Evolutionary conservation across 1,140 invertebrate species (phyloP).

Genomic region (Melipona quadrifasciata): DNA sequence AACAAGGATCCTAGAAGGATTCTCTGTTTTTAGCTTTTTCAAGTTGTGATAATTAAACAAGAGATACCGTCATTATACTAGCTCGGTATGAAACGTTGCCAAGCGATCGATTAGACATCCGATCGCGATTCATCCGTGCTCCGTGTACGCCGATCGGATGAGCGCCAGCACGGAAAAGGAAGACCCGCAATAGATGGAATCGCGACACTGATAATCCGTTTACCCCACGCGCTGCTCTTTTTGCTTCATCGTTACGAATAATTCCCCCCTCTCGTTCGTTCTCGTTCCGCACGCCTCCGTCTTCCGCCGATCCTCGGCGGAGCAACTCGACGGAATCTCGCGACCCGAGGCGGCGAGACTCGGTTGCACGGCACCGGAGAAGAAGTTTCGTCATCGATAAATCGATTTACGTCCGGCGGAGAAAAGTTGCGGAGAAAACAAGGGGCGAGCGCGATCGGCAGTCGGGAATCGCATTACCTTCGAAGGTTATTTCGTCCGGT

Average conservation of each 20-base stretch:
- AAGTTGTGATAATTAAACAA: no score
- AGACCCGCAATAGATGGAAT: constrained; percentile 55
- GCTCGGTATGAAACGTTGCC: neutral
- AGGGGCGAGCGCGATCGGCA: constrained; percentile 14
- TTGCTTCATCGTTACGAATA: constrained; percentile 27
- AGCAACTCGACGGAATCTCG: neutral
- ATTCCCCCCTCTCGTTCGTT: neutral
- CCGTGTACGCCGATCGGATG: neutral
- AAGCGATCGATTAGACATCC: neutral
- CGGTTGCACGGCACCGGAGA: constrained; percentile 27
- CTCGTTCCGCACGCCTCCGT: neutral
- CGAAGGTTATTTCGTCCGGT: constrained; percentile 51
- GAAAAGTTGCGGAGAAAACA: constrained; percentile 59
- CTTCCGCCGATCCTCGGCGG: neutral
- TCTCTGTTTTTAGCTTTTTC: no score
- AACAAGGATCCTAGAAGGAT: no score
- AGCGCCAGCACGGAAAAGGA: neutral
- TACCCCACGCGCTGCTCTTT: constrained; percentile 37
- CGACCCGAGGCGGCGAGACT: constrained; percentile 6
- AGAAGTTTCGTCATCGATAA: constrained; percentile 58
- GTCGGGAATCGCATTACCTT: constrained; percentile 58
- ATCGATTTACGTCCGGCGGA: constrained; percentile 58
- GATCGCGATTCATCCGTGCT: neutral
- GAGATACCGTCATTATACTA: no score
- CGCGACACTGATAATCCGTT: constrained; percentile 60